These are phyloP conservation scores for Papilio gigon DNA, from an alignment of 2,888 invertebrate species.

Conservation along the genomic window DNA sequence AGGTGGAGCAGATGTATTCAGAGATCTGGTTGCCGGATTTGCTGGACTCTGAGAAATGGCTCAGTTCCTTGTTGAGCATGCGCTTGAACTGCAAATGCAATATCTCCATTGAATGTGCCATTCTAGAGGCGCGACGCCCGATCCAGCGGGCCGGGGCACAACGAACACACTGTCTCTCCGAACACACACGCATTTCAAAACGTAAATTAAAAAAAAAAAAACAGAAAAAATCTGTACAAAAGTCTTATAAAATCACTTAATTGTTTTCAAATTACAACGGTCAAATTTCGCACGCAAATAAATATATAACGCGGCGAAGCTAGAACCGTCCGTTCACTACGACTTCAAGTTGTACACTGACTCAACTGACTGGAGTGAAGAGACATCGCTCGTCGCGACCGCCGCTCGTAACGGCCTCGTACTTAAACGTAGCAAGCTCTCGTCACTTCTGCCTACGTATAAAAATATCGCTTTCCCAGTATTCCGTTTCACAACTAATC, in stretches of 20 bases:
- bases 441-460: conserved; percentile 54
- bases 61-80: conserved; percentile 99
- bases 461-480: conserved; percentile 66
- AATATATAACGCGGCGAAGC: conserved; percentile 47
- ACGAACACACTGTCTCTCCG: conserved; percentile 72
- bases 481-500: conserved; percentile 56
- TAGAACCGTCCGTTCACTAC: conserved; percentile 59
- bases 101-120: conserved; percentile 75
- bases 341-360: conserved; percentile 74
- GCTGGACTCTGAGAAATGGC: conserved; percentile 99
- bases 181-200: conserved; percentile 76
- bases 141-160: conserved; percentile 69
- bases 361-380: conserved; percentile 44
- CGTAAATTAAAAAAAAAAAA: conserved; percentile 46
- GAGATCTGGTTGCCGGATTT: conserved; percentile 99
- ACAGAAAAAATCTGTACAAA: conserved; percentile 10
- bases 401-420: conserved; percentile 45
- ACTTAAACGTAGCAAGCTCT: conserved; percentile 49
- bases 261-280: conserved; percentile 42
- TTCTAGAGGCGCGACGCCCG: conserved; percentile 64
- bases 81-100: conserved; percentile 95
- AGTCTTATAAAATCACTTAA: conserved; percentile 34
- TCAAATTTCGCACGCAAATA: conserved; percentile 40
- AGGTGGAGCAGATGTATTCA: conserved; percentile 99
- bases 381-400: conserved; percentile 43